phyloP scores from a whole-genome alignment of 2,113 vertebrate genomes.

The Alligator mississippiensis region DNA sequence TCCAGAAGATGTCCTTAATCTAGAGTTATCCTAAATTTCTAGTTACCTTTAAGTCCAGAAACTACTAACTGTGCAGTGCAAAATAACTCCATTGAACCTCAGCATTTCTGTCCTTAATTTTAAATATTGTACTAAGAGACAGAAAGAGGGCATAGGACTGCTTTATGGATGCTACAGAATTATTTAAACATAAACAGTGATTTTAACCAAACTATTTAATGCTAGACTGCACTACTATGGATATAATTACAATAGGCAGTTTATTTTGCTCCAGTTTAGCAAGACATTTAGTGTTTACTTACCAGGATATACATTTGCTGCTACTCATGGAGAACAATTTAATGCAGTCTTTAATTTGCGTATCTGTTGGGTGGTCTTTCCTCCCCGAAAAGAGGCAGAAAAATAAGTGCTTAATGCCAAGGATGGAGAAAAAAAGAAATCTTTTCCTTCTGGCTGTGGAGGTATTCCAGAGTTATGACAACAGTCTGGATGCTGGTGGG shows the following conservation, averaged over 20 bases:
- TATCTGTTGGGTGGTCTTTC: not conserved
- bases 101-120: not conserved
- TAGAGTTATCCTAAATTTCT: not conserved
- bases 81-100: not conserved
- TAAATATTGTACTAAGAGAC: not conserved
- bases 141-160: rapidly evolving
- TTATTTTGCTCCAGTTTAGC: not conserved
- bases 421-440: not conserved
- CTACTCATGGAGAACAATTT: not conserved
- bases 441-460: not conserved
- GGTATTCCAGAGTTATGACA: not conserved
- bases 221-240: not conserved
- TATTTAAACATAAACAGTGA: not conserved
- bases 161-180: not conserved
- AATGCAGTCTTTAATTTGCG: not conserved
- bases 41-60: not conserved
- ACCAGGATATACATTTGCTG: not conserved
- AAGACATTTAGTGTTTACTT: not conserved
- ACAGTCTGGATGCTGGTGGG: not conserved
- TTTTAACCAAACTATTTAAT: not conserved
- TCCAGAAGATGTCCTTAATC: not conserved
- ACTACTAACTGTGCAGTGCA: not conserved
- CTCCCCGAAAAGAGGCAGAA: not conserved
- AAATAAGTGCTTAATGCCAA: not conserved
- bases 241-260: not conserved